Evolutionary conservation across 2,888 invertebrate species (phyloP), one percentile per base, ranked within the genome.

Genomic region (Patella pellucida): DNA sequence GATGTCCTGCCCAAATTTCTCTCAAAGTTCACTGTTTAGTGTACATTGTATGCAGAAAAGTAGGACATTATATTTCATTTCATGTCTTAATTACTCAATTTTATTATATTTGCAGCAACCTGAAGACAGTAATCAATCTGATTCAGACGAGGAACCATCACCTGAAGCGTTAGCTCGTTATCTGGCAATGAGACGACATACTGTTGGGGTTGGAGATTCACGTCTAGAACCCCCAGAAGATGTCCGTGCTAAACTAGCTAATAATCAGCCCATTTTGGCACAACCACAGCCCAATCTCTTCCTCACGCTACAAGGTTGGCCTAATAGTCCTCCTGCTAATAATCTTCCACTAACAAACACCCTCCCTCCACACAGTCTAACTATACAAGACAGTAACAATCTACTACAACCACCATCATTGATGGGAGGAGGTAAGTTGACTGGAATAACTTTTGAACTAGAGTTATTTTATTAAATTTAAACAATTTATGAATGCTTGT

Each of bases 401-500:
- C 92, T 98, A 81, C 92, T 98, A 76, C 97, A 97, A 90, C 97
- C 97, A n/a, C 97, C 97, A 0, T 95, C 95, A 76, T 95, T 96
- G 16, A 94, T 97, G 94, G 91, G 91, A 80, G 87, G 90, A 90
- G 41, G 41, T 41, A 41, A 41, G 41, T 41, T 41, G 41, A 41
- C 41, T 9, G 7, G 41, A 41, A 41, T 41, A 41, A 1, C 41
- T 41, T 41, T 41, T 0, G 5, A 41, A 41, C 0, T 41, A 41
- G 31, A 41, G 31, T 41, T 41, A 41, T 41, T 41, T 41, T 5
- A 41, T 41, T 41, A 5, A 41, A 9, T 41, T 27, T 41, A 0
- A 41, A 41, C 41, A 9, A 41, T 41, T 41, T 9, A 41, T 41
- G 41, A 41, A 41, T 41, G 7, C 41, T 7, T 9, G 41, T 9